Conservation (phyloP, 2,888 invertebrate genomes). For the Euplexia lucipara region DNA sequence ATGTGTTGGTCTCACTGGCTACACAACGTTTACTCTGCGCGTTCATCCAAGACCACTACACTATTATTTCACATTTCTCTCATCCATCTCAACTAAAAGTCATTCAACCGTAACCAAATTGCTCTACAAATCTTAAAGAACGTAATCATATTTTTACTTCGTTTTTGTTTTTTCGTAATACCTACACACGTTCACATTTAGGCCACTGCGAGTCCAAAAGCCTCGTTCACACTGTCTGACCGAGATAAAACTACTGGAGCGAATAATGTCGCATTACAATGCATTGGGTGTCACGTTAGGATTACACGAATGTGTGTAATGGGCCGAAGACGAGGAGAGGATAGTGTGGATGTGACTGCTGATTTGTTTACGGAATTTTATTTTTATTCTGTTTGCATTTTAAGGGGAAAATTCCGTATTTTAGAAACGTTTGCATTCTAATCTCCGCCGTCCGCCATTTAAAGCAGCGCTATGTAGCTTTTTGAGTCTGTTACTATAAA, state of each 20-base stretch:
- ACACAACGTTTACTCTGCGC: no score
- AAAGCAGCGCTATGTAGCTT: no score
- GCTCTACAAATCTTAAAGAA: slow-evolving; percentile 40
- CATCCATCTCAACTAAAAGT: slow-evolving; percentile 43
- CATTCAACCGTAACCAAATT: slow-evolving; percentile 25
- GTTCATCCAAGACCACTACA: no score
- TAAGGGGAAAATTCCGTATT: no score
- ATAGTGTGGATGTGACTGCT: slow-evolving; percentile 67
- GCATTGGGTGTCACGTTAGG: slow-evolving; percentile 84
- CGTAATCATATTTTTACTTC: slow-evolving; percentile 43
- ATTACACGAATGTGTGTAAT: slow-evolving; percentile 84
- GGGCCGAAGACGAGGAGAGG: slow-evolving; percentile 71
- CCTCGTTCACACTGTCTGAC: slow-evolving; percentile 67
- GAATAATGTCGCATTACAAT: slow-evolving; percentile 85
- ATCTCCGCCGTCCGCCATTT: no score
- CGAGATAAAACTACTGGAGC: slow-evolving; percentile 76
- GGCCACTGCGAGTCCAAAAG: slow-evolving; percentile 65
- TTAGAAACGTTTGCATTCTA: no score
- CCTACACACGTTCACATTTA: slow-evolving; percentile 47
- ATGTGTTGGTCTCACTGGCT: no score
- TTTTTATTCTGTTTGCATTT: not conserved
- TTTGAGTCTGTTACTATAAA: no score
- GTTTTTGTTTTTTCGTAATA: slow-evolving; percentile 24
- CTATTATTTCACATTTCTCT: not conserved
- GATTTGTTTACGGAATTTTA: not conserved